phyloP scores from a whole-genome alignment of 2,888 invertebrate genomes.

The Sarcophaga subvicina region DNA sequence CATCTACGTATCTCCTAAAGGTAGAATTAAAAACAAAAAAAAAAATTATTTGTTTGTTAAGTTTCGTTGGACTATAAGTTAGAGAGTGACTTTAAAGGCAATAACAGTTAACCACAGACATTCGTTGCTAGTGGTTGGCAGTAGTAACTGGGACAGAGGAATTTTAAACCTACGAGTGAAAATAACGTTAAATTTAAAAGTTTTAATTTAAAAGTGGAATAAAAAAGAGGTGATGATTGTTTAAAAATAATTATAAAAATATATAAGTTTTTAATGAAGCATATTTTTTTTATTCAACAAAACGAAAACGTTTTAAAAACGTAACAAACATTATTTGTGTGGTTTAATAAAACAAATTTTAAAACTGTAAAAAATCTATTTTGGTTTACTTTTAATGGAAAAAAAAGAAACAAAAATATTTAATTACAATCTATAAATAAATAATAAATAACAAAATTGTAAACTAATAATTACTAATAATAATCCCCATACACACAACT shows the following conservation, averaged over 20 bases:
- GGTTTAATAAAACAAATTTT: too few species aligned
- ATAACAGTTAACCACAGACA: conserved; percentile 61
- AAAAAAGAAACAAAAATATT: neutral
- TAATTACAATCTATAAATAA: conserved; percentile 27
- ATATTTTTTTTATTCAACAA: too few species aligned
- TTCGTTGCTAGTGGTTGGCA: conserved; percentile 45
- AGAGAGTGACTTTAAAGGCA: conserved; percentile 42
- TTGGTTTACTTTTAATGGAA: neutral
- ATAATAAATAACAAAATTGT: neutral
- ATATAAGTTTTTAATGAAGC: neutral
- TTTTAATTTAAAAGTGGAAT: conserved; percentile 1
- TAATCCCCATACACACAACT: too few species aligned
- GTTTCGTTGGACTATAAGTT: conserved; percentile 58
- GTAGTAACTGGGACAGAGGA: conserved; percentile 3
- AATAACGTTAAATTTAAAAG: conserved; percentile 22
- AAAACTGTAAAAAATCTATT: too few species aligned
- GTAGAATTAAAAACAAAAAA: neutral
- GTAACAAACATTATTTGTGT: neutral
- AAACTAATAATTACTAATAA: too few species aligned
- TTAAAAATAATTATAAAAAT: neutral
- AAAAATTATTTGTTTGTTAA: conserved; percentile 33
- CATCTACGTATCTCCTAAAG: neutral
- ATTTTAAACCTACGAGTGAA: neutral
- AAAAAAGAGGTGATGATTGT: conserved; percentile 39
- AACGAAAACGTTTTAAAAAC: neutral